These are phyloP conservation scores for Sclerurus mexicanus DNA, from an alignment of 2,113 vertebrate genomes.

Conservation along the genomic window DNA sequence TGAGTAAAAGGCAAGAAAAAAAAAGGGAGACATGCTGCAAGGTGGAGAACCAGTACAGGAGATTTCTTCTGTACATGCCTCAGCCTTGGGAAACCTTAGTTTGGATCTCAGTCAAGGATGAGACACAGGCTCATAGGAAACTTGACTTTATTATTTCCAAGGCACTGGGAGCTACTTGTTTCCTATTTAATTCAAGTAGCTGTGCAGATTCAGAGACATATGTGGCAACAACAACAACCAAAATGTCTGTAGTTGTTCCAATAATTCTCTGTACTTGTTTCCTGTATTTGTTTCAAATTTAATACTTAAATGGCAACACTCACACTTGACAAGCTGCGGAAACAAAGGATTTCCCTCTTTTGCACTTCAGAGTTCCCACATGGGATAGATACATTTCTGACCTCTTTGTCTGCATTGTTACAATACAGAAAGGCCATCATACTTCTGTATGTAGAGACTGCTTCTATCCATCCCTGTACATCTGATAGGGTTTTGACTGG, in stretches of 20 bases:
- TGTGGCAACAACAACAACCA: neutral
- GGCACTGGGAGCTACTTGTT: neutral
- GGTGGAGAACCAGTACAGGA: neutral
- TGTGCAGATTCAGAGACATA: neutral
- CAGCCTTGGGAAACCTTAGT: neutral
- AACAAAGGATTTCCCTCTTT: neutral
- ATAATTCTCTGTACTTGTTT: conserved; percentile 22
- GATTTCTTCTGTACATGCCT: neutral
- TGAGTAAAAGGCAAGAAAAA: neutral
- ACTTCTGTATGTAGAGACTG: rapidly evolving
- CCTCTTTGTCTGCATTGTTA: neutral
- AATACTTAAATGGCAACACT: neutral
- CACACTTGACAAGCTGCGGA: neutral
- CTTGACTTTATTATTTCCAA: conserved; percentile 1
- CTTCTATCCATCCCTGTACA: neutral
- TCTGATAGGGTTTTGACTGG: neutral
- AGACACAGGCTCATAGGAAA: neutral
- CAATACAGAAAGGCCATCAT: neutral
- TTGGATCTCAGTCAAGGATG: neutral
- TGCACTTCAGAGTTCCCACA: neutral
- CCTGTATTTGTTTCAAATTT: conserved; percentile 36
- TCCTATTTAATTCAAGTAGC: conserved; percentile 23
- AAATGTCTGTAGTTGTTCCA: conserved; percentile 3
- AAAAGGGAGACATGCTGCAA: neutral
- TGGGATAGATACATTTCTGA: neutral